These are phyloP conservation scores for Callitettix versicolor DNA, from an alignment of 1,140 invertebrate genomes.

Conservation along the genomic window DNA sequence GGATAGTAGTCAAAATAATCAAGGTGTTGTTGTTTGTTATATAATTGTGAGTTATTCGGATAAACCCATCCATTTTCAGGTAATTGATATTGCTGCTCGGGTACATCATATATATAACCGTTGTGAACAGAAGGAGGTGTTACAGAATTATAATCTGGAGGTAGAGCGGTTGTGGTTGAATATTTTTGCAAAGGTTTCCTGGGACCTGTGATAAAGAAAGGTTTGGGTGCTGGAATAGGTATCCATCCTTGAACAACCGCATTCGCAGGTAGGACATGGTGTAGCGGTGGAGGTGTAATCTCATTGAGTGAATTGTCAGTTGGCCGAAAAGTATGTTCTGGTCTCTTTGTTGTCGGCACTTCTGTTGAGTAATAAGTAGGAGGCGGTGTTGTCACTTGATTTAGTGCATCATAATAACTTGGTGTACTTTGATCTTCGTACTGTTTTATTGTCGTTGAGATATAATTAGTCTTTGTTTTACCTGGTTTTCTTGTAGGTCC, in stretches of 20 bases:
- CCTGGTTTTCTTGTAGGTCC: conserved; percentile 27
- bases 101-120: conserved; percentile 8
- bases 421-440: background rate
- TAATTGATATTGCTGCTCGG: conserved; percentile 3
- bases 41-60: conserved; percentile 5
- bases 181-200: conserved; percentile 16
- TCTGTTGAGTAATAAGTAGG: conserved; percentile 13
- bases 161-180: background rate
- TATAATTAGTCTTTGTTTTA: conserved; percentile 23
- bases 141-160: conserved; percentile 8
- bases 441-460: conserved; percentile 4
- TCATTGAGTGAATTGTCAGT: conserved; percentile 19
- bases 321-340: conserved; percentile 8
- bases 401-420: conserved; percentile 19
- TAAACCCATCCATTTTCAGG: conserved; percentile 6
- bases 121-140: conserved; percentile 1
- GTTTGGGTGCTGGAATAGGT: conserved; percentile 25
- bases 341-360: conserved; percentile 7
- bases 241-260: conserved; percentile 23
- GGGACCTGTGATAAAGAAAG: conserved; percentile 24
- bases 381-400: conserved; percentile 2
- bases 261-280: conserved; percentile 12
- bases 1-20: conserved; percentile 4
- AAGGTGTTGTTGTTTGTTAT: conserved; percentile 8
- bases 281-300: conserved; percentile 11